Conservation (phyloP, 2,113 vertebrate species). For the Zingel zingel region DNA sequence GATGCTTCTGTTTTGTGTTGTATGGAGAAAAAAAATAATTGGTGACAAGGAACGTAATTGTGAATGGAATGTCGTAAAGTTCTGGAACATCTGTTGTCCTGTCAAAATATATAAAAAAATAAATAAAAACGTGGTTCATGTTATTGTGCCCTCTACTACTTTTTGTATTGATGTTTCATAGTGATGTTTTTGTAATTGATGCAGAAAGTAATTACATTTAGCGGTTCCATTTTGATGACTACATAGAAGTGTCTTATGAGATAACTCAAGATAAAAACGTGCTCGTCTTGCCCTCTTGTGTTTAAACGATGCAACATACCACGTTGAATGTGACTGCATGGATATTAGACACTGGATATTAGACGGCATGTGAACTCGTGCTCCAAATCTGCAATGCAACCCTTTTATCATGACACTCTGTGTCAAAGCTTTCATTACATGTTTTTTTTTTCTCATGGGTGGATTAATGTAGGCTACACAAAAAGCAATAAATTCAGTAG, state of each 20-base stretch:
- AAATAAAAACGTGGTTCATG: too few species aligned
- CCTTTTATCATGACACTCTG: too few species aligned
- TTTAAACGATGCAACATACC: background rate
- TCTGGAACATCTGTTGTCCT: too few species aligned
- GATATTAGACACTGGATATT: background rate
- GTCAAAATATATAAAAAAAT: too few species aligned
- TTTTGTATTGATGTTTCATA: background rate
- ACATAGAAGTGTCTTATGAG: background rate
- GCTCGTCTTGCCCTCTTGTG: too few species aligned
- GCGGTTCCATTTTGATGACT: background rate
- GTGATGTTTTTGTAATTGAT: background rate
- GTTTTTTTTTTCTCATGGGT: background rate
- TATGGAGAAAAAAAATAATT: too few species aligned
- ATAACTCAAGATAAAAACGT: background rate
- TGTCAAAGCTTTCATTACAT: background rate
- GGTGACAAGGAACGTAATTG: too few species aligned
- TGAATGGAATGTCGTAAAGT: too few species aligned
- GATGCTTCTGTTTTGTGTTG: too few species aligned
- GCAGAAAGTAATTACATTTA: background rate
- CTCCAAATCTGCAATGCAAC: too few species aligned
- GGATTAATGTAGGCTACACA: background rate
- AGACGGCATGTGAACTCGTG: background rate
- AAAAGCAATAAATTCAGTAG: background rate
- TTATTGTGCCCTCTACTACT: background rate
- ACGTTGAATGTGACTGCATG: background rate